phyloP scores from a whole-genome alignment of 2,888 invertebrate species.

The Orchestes rusci region DNA sequence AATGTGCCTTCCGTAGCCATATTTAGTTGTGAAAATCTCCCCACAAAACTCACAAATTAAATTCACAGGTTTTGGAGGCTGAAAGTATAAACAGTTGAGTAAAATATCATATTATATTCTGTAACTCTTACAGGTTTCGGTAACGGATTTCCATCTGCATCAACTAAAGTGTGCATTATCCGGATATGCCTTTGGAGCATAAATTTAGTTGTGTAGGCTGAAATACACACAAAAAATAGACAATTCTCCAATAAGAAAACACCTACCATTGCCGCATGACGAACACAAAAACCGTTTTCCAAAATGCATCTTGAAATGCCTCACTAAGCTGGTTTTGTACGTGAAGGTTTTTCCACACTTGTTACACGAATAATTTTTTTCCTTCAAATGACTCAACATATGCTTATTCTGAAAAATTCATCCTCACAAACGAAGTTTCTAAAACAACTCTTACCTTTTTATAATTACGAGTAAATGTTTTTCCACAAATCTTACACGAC shows the following conservation, averaged over 20 bases:
- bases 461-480: slow-evolving; percentile 21
- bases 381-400: slow-evolving; percentile 21
- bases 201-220: slow-evolving; percentile 23
- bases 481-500: slow-evolving; percentile 20
- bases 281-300: slow-evolving; percentile 23
- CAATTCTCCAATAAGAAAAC: too few relatives aligned
- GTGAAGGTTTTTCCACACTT: slow-evolving; percentile 23
- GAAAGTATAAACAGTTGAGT: slow-evolving; percentile 6
- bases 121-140: slow-evolving; percentile 18
- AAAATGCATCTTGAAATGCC: slow-evolving; percentile 24
- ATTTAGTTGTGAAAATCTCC: slow-evolving; percentile 22
- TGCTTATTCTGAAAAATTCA: slow-evolving; percentile 19
- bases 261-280: slow-evolving; percentile 23
- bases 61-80: slow-evolving; percentile 21
- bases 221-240: slow-evolving; percentile 6
- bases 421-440: not conserved
- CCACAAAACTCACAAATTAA: slow-evolving; percentile 24
- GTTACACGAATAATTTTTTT: slow-evolving; percentile 22
- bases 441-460: slow-evolving; percentile 14
- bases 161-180: slow-evolving; percentile 19
- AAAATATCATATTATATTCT: not conserved
- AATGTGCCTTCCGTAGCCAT: slow-evolving; percentile 22
- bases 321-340: slow-evolving; percentile 20
- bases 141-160: slow-evolving; percentile 21
- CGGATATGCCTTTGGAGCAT: slow-evolving; percentile 21